Evolutionary conservation across 2,113 vertebrate genomes (phyloP), one percentile per base, ranked within the genome.

Genomic region (Rafetus swinhoei): DNA sequence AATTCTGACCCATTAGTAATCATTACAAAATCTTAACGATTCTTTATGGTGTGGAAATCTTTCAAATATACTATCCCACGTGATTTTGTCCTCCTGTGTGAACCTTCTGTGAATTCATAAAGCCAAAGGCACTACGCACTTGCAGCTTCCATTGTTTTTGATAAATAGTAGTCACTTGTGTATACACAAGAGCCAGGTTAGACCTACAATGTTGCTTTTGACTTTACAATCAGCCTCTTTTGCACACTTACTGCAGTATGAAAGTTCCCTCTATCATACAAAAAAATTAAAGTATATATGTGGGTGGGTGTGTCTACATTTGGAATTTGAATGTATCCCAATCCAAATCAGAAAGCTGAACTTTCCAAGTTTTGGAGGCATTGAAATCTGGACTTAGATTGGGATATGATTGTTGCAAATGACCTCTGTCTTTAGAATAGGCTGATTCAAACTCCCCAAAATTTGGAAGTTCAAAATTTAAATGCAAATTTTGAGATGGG

Each of bases 1-100:
- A 94, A 8, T 3, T 2, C 22, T 54, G n/a, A 72, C 5, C 3
- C 0, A 0, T 3, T 82, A 32, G 45, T 45, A 45, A 45, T 10
- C 35, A 55, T 55, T 13, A 76, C 52, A 84, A 87, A 87, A 1
- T 5, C 35, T 77, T 29, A 62, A 80, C 82, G 35, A 7, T 54
- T 57, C 85, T 93, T 53, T 2, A 7, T 72, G 55, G 5, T 79
- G 59, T 18, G 84, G 21, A 92, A 90, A 65, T 4, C 83, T 95
- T 90, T 55, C 55, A 85, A 72, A 50, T 72, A 35, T 3, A 0
- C 55, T 85, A 22, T 80, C 12, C 16, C 0, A 2, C 8, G 55
- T 1, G 10, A 39, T 54, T 90, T 94, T 3, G 8, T 92, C 10
- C 1, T 56, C 12, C 12, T 54, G 85, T 50, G 52, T 45, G 39